Evolutionary conservation across 2,888 invertebrate genomes (phyloP).

Genomic region (Petrolisthes cinctipes): DNA sequence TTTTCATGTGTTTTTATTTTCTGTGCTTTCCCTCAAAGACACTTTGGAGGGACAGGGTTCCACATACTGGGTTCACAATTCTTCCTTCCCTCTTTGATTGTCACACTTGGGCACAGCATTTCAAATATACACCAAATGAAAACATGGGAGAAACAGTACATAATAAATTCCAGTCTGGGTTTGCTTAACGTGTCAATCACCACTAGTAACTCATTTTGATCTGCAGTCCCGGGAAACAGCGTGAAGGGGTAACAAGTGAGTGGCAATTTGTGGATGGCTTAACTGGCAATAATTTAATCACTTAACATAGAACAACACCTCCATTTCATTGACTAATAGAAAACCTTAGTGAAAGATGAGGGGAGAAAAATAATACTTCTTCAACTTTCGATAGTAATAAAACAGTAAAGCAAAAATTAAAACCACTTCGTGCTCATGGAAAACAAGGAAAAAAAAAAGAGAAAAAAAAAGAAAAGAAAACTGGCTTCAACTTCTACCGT

Average conservation of each 20-base stretch:
- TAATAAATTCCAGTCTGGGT: constrained; percentile 28
- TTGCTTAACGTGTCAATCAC: constrained; percentile 36
- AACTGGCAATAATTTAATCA: constrained; percentile 37
- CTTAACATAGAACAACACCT: constrained; percentile 40
- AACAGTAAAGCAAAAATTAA: too few relatives aligned
- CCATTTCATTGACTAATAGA: constrained; percentile 50
- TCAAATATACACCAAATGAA: constrained; percentile 38
- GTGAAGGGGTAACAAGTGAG: constrained; percentile 58
- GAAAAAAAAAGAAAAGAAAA: background rate
- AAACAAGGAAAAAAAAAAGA: constrained; percentile 28
- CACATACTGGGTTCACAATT: constrained; percentile 25
- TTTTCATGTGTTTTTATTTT: constrained; percentile 48
- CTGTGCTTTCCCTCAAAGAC: constrained; percentile 43
- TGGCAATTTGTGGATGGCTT: constrained; percentile 52
- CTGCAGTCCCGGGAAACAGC: constrained; percentile 38
- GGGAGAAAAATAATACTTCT: too few relatives aligned
- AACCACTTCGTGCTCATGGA: too few relatives aligned
- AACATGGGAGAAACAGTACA: background rate
- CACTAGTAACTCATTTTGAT: constrained; percentile 59
- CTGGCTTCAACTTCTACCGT: constrained; percentile 14
- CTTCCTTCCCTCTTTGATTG: constrained; percentile 55
- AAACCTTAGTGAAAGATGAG: constrained; percentile 17
- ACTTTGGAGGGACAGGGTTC: constrained; percentile 15
- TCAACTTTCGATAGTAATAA: too few relatives aligned
- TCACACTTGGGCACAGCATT: constrained; percentile 45